Base-by-base conservation (phyloP, 2,888 invertebrate genomes). In the Petrolisthes cinctipes region DNA sequence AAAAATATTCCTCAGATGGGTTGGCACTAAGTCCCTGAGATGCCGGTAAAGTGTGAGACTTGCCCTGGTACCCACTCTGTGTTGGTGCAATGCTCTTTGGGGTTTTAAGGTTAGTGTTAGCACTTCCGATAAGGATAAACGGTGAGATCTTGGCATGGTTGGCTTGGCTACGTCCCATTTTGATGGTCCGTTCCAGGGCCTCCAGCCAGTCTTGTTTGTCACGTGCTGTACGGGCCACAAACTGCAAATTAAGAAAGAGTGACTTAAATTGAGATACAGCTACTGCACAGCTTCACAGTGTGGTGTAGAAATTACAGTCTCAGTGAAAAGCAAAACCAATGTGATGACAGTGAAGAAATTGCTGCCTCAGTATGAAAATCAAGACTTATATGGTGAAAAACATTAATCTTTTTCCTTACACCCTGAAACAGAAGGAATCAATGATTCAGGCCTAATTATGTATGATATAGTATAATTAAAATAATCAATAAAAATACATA, bases 121-220 rank as follows among this genome's bases (percentile, higher is more conserved):
- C 17, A 51, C 37, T 7, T 37, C 68, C 71, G 78, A 78, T n/a
- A 76, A 57, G 53, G 71, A 71, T 20, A 75, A 23, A 7, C 23
- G 56, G 14, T 17, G 73, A 23, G 6, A 11, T 56, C 9, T 11
- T 53, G 51, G 37, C 11, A 51, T 5, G 3, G 68, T 53, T n/a
- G 9, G 56, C 4, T 17, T 57, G n/a, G 81, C 54, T 56, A 81
- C 23, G 51, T 54, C 68, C 37, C 37, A 54, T n/a, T 20, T 56
- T 4, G 73, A 87, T 80, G 9, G 80, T 83, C 9, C 83, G n/a
- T 23, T 68, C 71, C 6, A 87, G 51, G 4, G 88, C 88, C n/a
- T 73, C 76, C 66, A 88, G 53, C 88, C 88, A 88, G 9, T 88
- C 84, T 3, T 51, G 9, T 78, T 84, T 88, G 57, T 88, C 88